Evolutionary conservation across 2,888 invertebrate genomes (phyloP).

Genomic region (Sesamia inferens): DNA sequence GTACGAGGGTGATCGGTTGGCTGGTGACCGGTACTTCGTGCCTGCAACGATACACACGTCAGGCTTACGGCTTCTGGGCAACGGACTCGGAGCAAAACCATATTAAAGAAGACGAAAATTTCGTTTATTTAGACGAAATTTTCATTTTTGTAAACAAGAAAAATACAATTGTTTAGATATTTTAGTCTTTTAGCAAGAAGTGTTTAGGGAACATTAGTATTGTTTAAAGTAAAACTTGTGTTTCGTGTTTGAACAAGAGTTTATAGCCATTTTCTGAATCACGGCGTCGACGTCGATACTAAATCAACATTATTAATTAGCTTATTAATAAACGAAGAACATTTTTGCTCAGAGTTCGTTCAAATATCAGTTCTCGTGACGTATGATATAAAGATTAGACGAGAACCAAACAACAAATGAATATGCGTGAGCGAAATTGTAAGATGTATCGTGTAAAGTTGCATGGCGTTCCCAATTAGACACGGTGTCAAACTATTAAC

Average conservation of each 20-base stretch:
- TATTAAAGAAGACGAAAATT: slow-evolving; percentile 29
- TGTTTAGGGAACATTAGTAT: slow-evolving; percentile 21
- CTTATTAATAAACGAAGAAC: slow-evolving; percentile 20
- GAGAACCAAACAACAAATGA: slow-evolving; percentile 84
- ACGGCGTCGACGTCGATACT: neutral
- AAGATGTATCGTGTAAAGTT: slow-evolving; percentile 63
- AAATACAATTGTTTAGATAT: slow-evolving; percentile 21
- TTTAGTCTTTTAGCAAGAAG: slow-evolving; percentile 18
- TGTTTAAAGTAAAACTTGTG: slow-evolving; percentile 13
- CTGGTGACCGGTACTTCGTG: slow-evolving; percentile 99
- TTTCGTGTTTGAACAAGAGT: slow-evolving; percentile 2
- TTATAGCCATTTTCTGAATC: slow-evolving; percentile 8
- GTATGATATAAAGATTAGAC: slow-evolving; percentile 78
- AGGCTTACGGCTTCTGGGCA: slow-evolving; percentile 74
- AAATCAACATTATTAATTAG: slow-evolving; percentile 6
- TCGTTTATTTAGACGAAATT: slow-evolving; percentile 38
- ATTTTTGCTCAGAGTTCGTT: slow-evolving; percentile 77
- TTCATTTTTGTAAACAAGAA: slow-evolving; percentile 24
- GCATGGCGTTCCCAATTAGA: slow-evolving; percentile 50
- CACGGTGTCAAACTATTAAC: slow-evolving; percentile 42
- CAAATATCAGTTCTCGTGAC: slow-evolving; percentile 75
- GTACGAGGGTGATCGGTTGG: slow-evolving; percentile 98
- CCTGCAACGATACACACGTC: slow-evolving; percentile 92
- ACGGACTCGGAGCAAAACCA: slow-evolving; percentile 73
- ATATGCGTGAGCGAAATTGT: slow-evolving; percentile 80